Evolutionary conservation across 2,797 vertebrate genomes (phyloP).

Genomic region (Darevskia mixta): DNA sequence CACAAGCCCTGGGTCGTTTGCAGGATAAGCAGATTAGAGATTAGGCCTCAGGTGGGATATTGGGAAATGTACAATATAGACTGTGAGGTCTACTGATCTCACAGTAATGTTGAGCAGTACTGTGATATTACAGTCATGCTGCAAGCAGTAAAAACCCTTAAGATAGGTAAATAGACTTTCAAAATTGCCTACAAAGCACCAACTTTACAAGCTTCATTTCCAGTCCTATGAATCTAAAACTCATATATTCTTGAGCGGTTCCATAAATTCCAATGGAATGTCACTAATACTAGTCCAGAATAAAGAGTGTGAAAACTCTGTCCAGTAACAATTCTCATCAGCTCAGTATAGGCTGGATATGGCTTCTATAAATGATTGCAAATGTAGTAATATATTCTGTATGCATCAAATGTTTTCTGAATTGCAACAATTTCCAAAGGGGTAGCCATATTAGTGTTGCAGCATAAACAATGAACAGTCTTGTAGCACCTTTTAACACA

Average conservation of each 20-base stretch:
- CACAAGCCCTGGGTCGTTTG: not conserved
- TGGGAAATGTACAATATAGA: conserved; percentile 19
- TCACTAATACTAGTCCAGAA: not conserved
- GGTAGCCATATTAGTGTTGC: not conserved
- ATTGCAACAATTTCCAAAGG: not conserved
- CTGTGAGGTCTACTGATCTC: conserved; percentile 12
- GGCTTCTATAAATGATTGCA: not conserved
- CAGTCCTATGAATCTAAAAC: not conserved
- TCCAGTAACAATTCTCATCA: not conserved
- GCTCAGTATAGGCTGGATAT: not conserved
- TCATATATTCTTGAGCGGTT: too few relatives aligned
- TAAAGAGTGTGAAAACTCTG: not conserved
- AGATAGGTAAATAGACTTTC: not conserved
- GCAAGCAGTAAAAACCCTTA: not conserved
- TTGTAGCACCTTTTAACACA: not conserved
- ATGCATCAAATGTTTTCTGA: not conserved
- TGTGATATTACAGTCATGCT: not conserved
- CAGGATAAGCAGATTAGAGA: conserved; percentile 29
- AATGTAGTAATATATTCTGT: not conserved
- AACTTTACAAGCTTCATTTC: not conserved
- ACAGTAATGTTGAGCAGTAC: not conserved
- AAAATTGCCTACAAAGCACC: conserved; percentile 9
- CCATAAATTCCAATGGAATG: not conserved
- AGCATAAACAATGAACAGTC: not conserved
- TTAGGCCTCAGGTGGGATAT: conserved; percentile 1